A percentile compares a stretch with the other conserved stretches of the same genome.
These are phyloP conservation scores for Phoxinus dragarum DNA, from an alignment of 2,797 vertebrate genomes.

Conservation along the genomic window DNA sequence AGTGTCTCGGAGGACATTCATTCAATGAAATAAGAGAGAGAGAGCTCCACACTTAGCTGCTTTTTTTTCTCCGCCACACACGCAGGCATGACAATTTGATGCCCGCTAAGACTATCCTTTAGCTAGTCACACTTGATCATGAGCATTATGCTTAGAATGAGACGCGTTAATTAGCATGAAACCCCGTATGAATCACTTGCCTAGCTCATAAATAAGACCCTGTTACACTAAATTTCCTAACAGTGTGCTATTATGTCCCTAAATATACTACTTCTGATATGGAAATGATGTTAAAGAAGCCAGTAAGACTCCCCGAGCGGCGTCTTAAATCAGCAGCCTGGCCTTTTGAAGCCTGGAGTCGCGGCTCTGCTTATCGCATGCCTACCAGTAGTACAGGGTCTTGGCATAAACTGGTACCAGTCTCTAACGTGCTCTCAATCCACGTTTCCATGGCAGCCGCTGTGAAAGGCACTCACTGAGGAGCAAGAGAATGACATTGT, in stretches of 20 bases:
- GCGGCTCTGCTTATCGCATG: constrained; percentile 74
- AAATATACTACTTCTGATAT: constrained; percentile 62
- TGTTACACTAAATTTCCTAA: constrained; percentile 64
- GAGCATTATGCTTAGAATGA: constrained; percentile 72
- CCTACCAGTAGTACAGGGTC: constrained; percentile 76
- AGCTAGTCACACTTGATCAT: constrained; percentile 71
- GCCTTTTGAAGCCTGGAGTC: constrained; percentile 58
- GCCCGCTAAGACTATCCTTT: constrained; percentile 51
- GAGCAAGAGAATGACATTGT: constrained; percentile 81
- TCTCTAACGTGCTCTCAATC: constrained; percentile 80
- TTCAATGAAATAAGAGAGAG: constrained; percentile 76
- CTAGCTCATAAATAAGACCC: constrained; percentile 64
- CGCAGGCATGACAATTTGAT: constrained; percentile 71
- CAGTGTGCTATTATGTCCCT: constrained; percentile 40
- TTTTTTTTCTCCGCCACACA: constrained; percentile 61
- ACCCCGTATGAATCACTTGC: constrained; percentile 66
- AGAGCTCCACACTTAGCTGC: constrained; percentile 35
- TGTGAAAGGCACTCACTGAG: constrained; percentile 80
- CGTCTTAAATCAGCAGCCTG: constrained; percentile 61
- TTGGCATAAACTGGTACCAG: constrained; percentile 84
- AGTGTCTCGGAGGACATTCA: constrained; percentile 72
- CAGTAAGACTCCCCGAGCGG: constrained; percentile 61
- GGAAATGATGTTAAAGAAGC: constrained; percentile 62
- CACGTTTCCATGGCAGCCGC: constrained; percentile 85
- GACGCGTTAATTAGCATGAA: constrained; percentile 71